Percentiles rank a stretch among this genome's conserved stretches.
These are phyloP conservation scores for Oasisia sp. DNA, from an alignment of 2,888 invertebrate species.

Conservation along the genomic window DNA sequence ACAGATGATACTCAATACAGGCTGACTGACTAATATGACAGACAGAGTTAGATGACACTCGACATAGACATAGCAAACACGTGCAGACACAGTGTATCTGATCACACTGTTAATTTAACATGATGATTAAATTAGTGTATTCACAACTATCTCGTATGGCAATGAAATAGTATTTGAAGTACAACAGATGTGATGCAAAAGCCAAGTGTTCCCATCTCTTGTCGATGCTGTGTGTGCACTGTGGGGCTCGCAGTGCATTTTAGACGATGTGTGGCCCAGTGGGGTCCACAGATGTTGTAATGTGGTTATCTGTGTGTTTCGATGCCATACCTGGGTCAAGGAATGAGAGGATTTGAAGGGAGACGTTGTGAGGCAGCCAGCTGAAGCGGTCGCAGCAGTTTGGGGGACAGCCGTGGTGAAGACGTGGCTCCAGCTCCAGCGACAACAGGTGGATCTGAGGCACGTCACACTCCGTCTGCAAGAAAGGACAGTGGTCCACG, in stretches of 20 bases:
- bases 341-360: conserved; percentile 65
- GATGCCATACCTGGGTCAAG: conserved; percentile 65
- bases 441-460: conserved; percentile 67
- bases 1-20: no score
- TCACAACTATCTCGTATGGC: no score
- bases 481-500: conserved; percentile 24
- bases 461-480: conserved; percentile 62
- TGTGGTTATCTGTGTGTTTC: background rate
- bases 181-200: background rate
- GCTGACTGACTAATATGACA: no score
- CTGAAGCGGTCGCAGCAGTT: conserved; percentile 67
- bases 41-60: no score
- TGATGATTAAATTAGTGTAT: no score
- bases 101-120: no score
- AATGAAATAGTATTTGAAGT: no score
- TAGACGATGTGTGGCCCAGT: background rate
- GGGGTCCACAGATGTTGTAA: no score
- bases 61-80: no score
- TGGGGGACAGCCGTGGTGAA: conserved; percentile 66
- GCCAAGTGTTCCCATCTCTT: background rate
- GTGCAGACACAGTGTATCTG: no score
- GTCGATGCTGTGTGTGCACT: no score
- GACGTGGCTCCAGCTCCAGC: conserved; percentile 60
- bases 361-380: conserved; percentile 64
- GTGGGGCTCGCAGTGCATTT: no score